Percentiles rank a stretch among this genome's conserved stretches.
Evolutionary conservation across 1,140 invertebrate genomes (phyloP).

Genomic region (Drosophila lowei): DNA sequence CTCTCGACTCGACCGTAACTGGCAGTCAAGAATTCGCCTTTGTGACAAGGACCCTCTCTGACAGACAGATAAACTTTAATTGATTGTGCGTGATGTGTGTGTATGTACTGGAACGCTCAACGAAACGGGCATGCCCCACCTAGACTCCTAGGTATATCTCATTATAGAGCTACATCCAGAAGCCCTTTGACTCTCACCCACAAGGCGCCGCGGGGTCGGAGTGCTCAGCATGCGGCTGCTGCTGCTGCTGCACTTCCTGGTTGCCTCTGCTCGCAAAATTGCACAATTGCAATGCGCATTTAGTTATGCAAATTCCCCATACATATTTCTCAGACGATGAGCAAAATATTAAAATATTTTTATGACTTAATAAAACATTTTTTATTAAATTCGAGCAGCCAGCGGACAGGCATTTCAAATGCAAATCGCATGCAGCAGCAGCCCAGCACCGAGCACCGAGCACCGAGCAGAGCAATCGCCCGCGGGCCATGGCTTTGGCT

Average conservation of each 20-base stretch:
- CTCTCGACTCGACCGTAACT: conserved; percentile 4
- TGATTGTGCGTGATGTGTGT: conserved; percentile 68
- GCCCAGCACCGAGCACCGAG: background rate
- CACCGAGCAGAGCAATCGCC: conserved; percentile 13
- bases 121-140: conserved; percentile 5
- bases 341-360: conserved; percentile 77
- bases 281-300: conserved; percentile 76
- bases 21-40: conserved; percentile 39
- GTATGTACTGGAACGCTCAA: background rate
- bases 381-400: conserved; percentile 77
- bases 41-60: conserved; percentile 38
- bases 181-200: conserved; percentile 30
- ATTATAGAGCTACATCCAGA: conserved; percentile 1
- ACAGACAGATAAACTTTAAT: conserved; percentile 74
- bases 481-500: conserved; percentile 1
- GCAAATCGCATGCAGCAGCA: conserved; percentile 70
- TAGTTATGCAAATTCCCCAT: conserved; percentile 69
- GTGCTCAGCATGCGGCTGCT: background rate
- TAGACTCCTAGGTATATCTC: conserved; percentile 37
- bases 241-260: conserved; percentile 63
- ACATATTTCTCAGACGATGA: conserved; percentile 31
- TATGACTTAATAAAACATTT: conserved; percentile 82
- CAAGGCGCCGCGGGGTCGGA: conserved; percentile 25
- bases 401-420: conserved; percentile 60
- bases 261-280: conserved; percentile 62